Percentiles rank a stretch among this genome's conserved stretches.
These are phyloP conservation scores for Cassiopea andromeda DNA, from an alignment of 30 jellyfish, hydroid and myxozoan species.

Conservation along the genomic window DNA sequence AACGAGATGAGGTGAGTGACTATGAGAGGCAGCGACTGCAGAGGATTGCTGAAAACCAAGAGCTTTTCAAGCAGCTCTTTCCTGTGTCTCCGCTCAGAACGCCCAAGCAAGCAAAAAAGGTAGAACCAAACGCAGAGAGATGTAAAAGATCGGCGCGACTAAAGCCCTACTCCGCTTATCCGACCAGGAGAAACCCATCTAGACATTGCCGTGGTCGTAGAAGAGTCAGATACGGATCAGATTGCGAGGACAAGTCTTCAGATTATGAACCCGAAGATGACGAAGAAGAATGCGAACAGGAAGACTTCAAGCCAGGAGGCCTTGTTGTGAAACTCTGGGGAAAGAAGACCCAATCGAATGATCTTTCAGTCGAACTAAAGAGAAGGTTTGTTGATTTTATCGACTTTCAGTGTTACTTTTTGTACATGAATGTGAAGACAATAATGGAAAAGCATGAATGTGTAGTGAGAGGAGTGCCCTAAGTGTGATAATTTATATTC, in stretches of 20 bases:
- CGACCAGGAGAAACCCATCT: slow-evolving; percentile 64
- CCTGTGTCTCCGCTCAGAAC: slow-evolving; percentile 58
- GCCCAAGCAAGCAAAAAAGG: neutral
- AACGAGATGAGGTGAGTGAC: slow-evolving; percentile 34
- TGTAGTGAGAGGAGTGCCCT: neutral
- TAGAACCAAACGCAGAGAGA: neutral
- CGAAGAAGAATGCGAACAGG: neutral
- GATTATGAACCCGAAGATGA: slow-evolving; percentile 28
- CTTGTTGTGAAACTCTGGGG: slow-evolving; percentile 64
- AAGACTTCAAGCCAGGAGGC: slow-evolving; percentile 11
- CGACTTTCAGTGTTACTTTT: neutral
- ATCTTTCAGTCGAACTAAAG: neutral
- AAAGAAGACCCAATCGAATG: neutral
- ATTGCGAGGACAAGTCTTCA: slow-evolving; percentile 44
- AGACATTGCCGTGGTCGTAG: slow-evolving; percentile 52
- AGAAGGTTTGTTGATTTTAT: neutral
- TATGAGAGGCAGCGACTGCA: slow-evolving; percentile 67
- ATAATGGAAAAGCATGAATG: neutral
- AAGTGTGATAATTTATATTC: neutral
- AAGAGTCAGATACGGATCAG: slow-evolving; percentile 28
- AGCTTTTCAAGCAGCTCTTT: slow-evolving; percentile 74
- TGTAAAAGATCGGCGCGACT: neutral
- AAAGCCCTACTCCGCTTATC: slow-evolving; percentile 13
- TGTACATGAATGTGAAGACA: neutral
- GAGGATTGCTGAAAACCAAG: slow-evolving; percentile 76